Evolutionary conservation across 2,797 vertebrate genomes (phyloP), one percentile per base, ranked within the genome.

Genomic region (Tiaroga cobitis): DNA sequence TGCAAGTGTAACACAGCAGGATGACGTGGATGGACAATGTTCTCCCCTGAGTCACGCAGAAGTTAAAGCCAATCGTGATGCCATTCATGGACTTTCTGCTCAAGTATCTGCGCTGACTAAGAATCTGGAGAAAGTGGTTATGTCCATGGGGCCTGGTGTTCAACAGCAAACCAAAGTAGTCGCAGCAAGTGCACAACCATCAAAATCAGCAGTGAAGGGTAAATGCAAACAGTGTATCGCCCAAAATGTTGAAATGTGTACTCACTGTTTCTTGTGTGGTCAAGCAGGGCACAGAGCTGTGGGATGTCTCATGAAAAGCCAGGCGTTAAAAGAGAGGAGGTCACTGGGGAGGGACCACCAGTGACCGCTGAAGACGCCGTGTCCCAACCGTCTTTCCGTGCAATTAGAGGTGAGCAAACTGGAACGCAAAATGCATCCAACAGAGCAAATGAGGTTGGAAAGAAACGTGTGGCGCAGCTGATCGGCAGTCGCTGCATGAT

Each of bases 301-400:
- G 0, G 78, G 87, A 5, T 89, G 86, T 18, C 75, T 86, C 4
- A 59, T 41, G 16, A 76, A 11, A 9, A 75, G 37, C 4, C 2
- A 21, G 82, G 54, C 15, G 3, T 32, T 32, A 87, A 90, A 89
- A 15, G 1, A 5, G 18, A 4, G 0, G 26, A 69, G 78, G 78
- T 80, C 61, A 87, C 86, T 59, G 49, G 80, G 86, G 70, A 85
- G 80, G 83, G 85, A 82, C 86, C 77, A 80, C 69, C 87, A 87
- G 87, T 84, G 79, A 85, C 74, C 46, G 34, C 4, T 18, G 3
- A 13, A 16, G 8, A 4, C 61, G 19, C 18, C 11, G 67, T 18
- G 63, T 72, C 74, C 49, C 39, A 39, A 39, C 8, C 39, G 1
- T 8, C 5, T 18, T 9, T 5, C 37, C 0, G 1, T 24, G 7